Evolutionary conservation across 2,113 vertebrate genomes (phyloP).

Genomic region (Carassius carassius): DNA sequence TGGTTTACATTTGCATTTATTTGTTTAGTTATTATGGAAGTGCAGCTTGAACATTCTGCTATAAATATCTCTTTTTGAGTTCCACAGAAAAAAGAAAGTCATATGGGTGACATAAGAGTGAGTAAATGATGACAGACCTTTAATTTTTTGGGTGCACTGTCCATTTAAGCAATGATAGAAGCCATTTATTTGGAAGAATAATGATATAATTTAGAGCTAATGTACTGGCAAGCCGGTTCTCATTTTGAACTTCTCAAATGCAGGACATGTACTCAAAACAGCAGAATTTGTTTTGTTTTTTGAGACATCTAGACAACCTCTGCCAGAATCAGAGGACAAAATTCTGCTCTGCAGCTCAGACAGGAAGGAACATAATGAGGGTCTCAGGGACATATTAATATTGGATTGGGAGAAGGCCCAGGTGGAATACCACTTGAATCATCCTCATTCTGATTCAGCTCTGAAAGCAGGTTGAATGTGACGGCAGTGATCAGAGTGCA

Average conservation of each 20-base stretch:
- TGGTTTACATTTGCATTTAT: not conserved
- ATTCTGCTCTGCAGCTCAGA: not conserved
- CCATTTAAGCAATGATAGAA: constrained; percentile 22
- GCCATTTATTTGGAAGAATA: constrained; percentile 2
- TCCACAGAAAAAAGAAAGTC: not conserved
- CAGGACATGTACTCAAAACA: not conserved
- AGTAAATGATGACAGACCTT: not conserved
- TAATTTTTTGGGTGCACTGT: not conserved
- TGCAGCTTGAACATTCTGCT: not conserved
- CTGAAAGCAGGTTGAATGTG: constrained; percentile 32
- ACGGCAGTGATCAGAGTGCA: constrained; percentile 33
- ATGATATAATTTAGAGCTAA: constrained; percentile 7
- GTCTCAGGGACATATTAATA: constrained; percentile 43
- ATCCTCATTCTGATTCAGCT: constrained; percentile 39
- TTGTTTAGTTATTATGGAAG: not conserved
- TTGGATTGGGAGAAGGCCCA: constrained; percentile 36
- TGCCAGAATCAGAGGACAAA: constrained; percentile 22
- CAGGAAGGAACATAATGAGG: constrained; percentile 31
- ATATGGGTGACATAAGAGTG: not conserved
- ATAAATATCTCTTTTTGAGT: not conserved
- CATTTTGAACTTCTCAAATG: not conserved
- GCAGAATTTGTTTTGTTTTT: not conserved
- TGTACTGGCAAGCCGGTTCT: constrained; percentile 21
- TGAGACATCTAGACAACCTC: constrained; percentile 29
- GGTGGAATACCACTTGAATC: constrained; percentile 30